Evolutionary conservation across 2,113 vertebrate species (phyloP), one percentile per base, ranked within the genome.

Genomic region (Eulemur macaco): DNA sequence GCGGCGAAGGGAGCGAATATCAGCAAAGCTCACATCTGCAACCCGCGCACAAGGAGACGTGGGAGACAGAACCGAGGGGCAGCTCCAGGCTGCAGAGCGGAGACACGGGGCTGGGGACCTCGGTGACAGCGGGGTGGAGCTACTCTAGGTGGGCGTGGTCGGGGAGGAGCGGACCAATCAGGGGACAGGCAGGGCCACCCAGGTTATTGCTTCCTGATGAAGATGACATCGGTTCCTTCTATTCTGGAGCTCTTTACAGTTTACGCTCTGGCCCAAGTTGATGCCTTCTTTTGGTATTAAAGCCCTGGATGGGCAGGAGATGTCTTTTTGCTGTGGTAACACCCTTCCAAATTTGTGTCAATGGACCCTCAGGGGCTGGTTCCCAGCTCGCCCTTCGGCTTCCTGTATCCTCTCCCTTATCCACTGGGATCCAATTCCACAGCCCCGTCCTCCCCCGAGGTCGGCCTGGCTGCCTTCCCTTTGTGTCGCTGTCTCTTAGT

Each of bases 21-120:
- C 11, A 18, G 34, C 27, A n/a, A 47, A 83, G 63, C 34, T n/a
- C 89, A 78, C 63, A 25, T 2, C 5, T 6, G 31, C 31, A 37
- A n/a, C 42, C 10, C 10, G 8, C 1, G 8, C 14, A 4, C 8
- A 5, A 10, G 39, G 64, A 31, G 45, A 34, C 3, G 8, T 8
- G 21, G 9, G 18, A 60, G 37, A 2, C 8, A 37, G 69, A 20
- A 17, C 3, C 6, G 12, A 17, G 13, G 18, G 17, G 8, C 23
- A 15, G 73, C 23, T 27, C 27, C 39, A n/a, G 45, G 11, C 52
- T 29, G 15, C 10, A 23, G 23, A 89, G 31, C 10, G 13, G 31
- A 89, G 25, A 66, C 31, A 8, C 12, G 6, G 11, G 45, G 37
- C 34, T 14, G 20, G 17, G 85, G 31, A 50, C 39, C 15, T 39